A percentile compares a stretch with the other conserved stretches of the same genome.
Conservation (phyloP, 2,888 invertebrate genomes). For the Deilephila porcellus region DNA sequence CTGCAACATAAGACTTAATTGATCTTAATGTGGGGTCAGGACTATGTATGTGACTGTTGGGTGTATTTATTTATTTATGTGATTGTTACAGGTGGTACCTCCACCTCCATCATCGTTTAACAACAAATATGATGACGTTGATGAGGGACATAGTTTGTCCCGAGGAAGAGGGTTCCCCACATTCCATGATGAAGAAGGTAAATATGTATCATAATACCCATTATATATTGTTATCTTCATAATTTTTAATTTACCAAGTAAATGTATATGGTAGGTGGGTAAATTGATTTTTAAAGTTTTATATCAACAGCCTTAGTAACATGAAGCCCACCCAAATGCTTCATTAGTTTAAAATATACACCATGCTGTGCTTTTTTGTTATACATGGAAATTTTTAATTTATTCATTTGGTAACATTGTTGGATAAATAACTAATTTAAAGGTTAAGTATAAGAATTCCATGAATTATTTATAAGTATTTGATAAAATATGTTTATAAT, state of each 20-base stretch:
- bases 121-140: slow-evolving; percentile 61
- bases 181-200: slow-evolving; percentile 69
- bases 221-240: too few species aligned
- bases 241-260: too few species aligned
- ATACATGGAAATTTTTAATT: neutral
- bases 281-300: too few species aligned
- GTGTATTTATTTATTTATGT: slow-evolving; percentile 4
- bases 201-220: slow-evolving; percentile 9
- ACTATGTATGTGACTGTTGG: too few species aligned
- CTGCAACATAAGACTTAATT: too few species aligned
- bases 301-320: too few species aligned
- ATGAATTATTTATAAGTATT: slow-evolving; percentile 6
- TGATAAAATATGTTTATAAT: neutral
- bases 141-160: slow-evolving; percentile 80
- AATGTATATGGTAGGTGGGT: too few species aligned
- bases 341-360: too few species aligned
- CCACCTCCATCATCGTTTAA: slow-evolving; percentile 47
- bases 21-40: too few species aligned
- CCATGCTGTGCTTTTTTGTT: too few species aligned
- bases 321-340: too few species aligned
- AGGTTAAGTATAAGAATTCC: neutral
- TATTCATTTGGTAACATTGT: neutral
- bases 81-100: slow-evolving; percentile 50
- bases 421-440: neutral
- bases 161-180: slow-evolving; percentile 81